phyloP scores from a whole-genome alignment of 2,113 vertebrate genomes.

The Callospermophilus lateralis region DNA sequence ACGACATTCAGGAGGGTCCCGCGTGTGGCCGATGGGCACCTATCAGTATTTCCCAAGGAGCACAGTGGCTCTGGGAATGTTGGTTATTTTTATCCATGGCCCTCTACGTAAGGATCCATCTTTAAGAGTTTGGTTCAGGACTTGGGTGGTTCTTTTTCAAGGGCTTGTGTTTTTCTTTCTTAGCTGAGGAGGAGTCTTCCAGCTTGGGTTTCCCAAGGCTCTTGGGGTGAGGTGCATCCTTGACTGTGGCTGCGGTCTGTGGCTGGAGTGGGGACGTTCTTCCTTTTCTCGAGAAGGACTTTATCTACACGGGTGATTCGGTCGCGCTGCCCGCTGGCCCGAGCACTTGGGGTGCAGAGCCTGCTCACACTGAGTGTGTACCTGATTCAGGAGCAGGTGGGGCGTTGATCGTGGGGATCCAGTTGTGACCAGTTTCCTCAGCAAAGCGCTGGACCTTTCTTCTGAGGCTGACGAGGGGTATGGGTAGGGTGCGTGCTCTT shows the following conservation, averaged over 20 bases:
- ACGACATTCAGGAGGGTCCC: background rate
- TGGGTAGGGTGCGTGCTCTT: background rate
- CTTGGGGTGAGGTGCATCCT: slow-evolving; percentile 38
- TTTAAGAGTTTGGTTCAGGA: background rate
- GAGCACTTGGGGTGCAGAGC: slow-evolving; percentile 38
- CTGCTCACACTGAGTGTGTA: slow-evolving; percentile 7
- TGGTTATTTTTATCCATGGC: background rate
- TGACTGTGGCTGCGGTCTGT: background rate
- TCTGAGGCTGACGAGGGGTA: background rate
- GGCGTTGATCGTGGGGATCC: slow-evolving; percentile 5
- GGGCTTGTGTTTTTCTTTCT: slow-evolving; percentile 6
- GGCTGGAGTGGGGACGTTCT: too few relatives aligned
- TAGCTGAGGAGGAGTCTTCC: slow-evolving; percentile 23
- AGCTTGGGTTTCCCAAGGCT: slow-evolving; percentile 62
- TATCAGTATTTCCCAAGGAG: background rate
- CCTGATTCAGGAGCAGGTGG: slow-evolving; percentile 54
- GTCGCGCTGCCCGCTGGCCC: background rate
- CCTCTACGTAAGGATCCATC: too few relatives aligned
- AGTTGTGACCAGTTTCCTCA: background rate
- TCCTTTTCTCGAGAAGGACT: too few relatives aligned
- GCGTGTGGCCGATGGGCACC: background rate
- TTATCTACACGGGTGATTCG: slow-evolving; percentile 18
- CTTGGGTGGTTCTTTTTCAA: background rate
- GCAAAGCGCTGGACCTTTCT: background rate
- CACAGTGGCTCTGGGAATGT: background rate